Evolutionary conservation across 2,113 vertebrate species (phyloP).

Genomic region (Microcebus griseorufus): DNA sequence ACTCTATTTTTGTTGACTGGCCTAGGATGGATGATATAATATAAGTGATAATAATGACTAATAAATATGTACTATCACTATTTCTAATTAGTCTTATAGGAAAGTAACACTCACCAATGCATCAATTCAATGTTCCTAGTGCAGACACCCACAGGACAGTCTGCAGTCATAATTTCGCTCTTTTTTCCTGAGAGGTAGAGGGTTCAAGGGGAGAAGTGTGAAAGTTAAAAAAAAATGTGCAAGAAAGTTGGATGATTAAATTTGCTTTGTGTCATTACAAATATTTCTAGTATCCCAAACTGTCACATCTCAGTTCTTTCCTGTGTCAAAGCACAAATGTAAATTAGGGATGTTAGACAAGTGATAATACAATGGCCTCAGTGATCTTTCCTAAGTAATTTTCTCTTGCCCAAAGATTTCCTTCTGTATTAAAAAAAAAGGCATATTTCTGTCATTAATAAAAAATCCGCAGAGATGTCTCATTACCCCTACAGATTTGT

Average conservation of each 20-base stretch:
- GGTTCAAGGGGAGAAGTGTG: neutral
- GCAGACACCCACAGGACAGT: neutral
- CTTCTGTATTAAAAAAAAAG: conserved; percentile 29
- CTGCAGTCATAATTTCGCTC: neutral
- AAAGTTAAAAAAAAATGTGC: neutral
- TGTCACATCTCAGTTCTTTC: conserved; percentile 39
- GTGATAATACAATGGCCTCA: conserved; percentile 8
- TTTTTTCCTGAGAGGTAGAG: neutral
- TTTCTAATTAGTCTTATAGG: conserved; percentile 39
- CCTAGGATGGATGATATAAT: neutral
- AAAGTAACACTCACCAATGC: neutral
- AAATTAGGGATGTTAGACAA: conserved; percentile 51
- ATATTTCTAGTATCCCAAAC: conserved; percentile 12
- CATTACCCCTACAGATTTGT: conserved; percentile 15
- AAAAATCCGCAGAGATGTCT: conserved; percentile 43
- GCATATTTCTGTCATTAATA: conserved; percentile 45
- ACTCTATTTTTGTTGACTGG: conserved; percentile 12
- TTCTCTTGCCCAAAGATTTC: conserved; percentile 40
- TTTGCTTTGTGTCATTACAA: conserved; percentile 52
- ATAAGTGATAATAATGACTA: neutral
- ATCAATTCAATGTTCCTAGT: conserved; percentile 1
- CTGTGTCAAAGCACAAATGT: conserved; percentile 32
- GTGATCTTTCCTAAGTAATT: conserved; percentile 52
- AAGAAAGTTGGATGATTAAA: conserved; percentile 42
- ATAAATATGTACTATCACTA: neutral